Conservation (phyloP, 2,113 vertebrate species). For the Hippopotamus amphibius region DNA sequence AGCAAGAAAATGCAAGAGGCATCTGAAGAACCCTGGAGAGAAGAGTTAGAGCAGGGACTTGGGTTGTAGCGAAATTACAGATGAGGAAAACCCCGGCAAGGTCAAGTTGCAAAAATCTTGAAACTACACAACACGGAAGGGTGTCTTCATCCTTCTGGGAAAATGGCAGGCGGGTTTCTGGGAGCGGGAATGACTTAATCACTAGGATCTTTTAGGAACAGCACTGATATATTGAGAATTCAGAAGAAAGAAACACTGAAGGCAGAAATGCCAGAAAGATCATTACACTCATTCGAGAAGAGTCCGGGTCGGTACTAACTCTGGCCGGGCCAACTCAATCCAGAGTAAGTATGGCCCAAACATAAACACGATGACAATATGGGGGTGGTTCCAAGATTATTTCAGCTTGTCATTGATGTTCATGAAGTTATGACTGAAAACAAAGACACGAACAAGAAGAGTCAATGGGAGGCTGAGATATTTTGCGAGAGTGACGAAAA, state of each 20-base stretch:
- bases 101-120: neutral
- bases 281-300: fast-evolving
- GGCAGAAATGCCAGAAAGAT: neutral
- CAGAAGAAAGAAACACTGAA: neutral
- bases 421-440: neutral
- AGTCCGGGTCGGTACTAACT: neutral
- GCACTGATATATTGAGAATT: fast-evolving
- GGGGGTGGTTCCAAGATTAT: fast-evolving
- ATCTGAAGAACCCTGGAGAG: neutral
- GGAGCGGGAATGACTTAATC: fast-evolving
- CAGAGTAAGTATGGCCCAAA: neutral
- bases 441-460: neutral
- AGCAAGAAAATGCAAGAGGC: neutral
- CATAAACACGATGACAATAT: neutral
- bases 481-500: neutral
- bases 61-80: neutral
- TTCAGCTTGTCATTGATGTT: neutral
- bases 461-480: fast-evolving
- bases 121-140: neutral
- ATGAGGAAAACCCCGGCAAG: neutral
- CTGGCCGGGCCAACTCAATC: neutral
- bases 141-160: neutral
- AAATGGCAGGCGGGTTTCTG: neutral
- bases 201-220: too few species aligned
- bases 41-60: neutral